Base-by-base conservation (phyloP, 2,797 vertebrate genomes). In the Melanotaenia trifasciata region DNA sequence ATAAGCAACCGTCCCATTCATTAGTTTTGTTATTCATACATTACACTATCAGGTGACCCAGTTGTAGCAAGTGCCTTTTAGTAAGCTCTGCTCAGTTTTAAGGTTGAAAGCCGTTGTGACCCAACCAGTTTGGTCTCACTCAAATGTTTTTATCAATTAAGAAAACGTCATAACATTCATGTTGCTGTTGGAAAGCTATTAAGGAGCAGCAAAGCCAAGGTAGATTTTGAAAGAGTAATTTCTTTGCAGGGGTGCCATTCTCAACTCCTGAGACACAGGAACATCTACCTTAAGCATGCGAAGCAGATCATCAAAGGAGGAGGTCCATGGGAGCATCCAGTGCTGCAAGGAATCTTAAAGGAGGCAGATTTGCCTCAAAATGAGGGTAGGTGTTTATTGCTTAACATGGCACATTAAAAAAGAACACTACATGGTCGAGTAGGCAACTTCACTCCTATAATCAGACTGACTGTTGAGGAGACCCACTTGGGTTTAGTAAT, bases 291-390 rank as follows among this genome's bases (percentile, higher is more conserved):
- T 87, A 94, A 96, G 70, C 92, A 97, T 82, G 95, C 98, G 81
- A 99, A 95, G 87, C 96, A 96, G 86, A 95, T 97, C 83, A 96
- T 98, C 84, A 96, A 96, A 94, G 95, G 95, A 81, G 98, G 98
- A 82, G 98, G 98, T 59, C 98, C 98, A 1, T 99, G 98, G 98
- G 96, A 98, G 74, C 95, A 96, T 93, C 95, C 95, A 76, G 93
- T 97, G 68, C 94, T 99, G 81, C 96, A 98, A 93, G 95, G 95
- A 90, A 95, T 99, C 91, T 93, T 99, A 75, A 97, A 96, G 90
- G 95, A 95, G 82, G 92, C 93, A 61, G 91, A 95, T 61, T 84
- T 96, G 77, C 91, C 94, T 80, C 93, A 94, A 85, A 95, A 96
- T 80, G 93, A 96, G 82, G 96, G 98, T 99, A 94, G 3, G 59